Conservation (phyloP, 2,797 vertebrate genomes). For the Enteromius argenteus region DNA sequence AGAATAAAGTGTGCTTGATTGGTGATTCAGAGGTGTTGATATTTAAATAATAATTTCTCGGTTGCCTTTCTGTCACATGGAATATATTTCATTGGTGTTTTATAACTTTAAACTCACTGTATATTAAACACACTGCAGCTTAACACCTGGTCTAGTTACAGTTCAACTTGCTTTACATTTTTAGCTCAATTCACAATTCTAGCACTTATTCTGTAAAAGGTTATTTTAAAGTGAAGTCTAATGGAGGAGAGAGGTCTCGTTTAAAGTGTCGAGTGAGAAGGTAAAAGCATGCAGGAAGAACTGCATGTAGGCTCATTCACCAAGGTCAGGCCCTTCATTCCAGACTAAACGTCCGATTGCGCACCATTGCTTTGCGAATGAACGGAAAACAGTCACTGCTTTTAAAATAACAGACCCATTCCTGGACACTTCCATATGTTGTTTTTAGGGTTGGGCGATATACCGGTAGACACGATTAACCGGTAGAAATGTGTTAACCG, state of each 20-base stretch:
- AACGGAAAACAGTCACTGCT: background rate
- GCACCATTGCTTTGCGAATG: background rate
- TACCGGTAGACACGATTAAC: too few relatives aligned
- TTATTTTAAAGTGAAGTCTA: constrained; percentile 5
- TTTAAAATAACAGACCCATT: background rate
- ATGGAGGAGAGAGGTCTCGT: background rate
- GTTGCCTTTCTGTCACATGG: background rate
- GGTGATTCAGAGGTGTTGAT: background rate
- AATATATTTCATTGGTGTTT: background rate
- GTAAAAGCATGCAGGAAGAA: background rate
- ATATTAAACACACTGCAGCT: background rate
- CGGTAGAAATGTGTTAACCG: background rate
- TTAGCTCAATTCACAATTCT: background rate
- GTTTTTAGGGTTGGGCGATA: too few relatives aligned
- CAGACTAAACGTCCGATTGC: background rate
- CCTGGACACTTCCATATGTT: background rate
- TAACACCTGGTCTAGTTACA: constrained; percentile 7
- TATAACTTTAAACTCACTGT: background rate
- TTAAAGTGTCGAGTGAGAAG: background rate
- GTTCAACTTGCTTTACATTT: constrained; percentile 7
- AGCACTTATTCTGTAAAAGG: background rate
- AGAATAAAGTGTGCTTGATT: constrained; percentile 15
- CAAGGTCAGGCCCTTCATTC: constrained; percentile 10
- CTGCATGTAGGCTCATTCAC: background rate
- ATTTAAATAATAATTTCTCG: constrained; percentile 7